Conservation (phyloP, 2,888 invertebrate genomes). For the Stenoptilia bipunctidactyla region DNA sequence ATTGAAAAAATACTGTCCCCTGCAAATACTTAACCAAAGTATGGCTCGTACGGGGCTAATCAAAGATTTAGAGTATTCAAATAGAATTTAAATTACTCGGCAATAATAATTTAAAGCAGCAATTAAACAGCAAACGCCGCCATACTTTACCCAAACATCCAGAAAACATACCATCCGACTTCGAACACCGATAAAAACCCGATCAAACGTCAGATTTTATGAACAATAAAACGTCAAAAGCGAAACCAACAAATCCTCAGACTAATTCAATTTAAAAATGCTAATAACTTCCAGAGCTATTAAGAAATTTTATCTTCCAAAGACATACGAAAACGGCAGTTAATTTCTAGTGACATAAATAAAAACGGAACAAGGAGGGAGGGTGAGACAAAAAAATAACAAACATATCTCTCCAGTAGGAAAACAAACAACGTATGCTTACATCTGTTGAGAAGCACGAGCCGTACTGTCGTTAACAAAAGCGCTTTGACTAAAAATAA, state of each 20-base stretch:
- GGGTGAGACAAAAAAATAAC: constrained; percentile 49
- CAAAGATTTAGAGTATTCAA: too few relatives aligned
- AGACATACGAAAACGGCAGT: constrained; percentile 41
- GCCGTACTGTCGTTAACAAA: constrained; percentile 31
- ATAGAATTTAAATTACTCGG: too few relatives aligned
- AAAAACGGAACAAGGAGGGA: constrained; percentile 39
- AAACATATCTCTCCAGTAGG: constrained; percentile 67
- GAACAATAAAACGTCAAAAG: neutral
- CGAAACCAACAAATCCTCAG: constrained; percentile 18
- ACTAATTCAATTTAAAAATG: constrained; percentile 20
- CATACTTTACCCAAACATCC: too few relatives aligned
- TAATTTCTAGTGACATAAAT: constrained; percentile 67
- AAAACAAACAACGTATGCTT: constrained; percentile 70
- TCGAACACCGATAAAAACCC: neutral
- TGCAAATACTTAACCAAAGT: too few relatives aligned
- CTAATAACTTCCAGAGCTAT: constrained; percentile 33
- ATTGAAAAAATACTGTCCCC: too few relatives aligned
- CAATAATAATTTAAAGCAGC: too few relatives aligned
- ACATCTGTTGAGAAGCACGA: constrained; percentile 61
- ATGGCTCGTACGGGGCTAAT: too few relatives aligned
- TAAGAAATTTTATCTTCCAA: constrained; percentile 48
- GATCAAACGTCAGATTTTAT: neutral
- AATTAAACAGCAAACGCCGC: too few relatives aligned
- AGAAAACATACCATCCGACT: too few relatives aligned
- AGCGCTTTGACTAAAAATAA: neutral